Evolutionary conservation across 2,113 vertebrate genomes (phyloP).

Genomic region (Urocolius indicus): DNA sequence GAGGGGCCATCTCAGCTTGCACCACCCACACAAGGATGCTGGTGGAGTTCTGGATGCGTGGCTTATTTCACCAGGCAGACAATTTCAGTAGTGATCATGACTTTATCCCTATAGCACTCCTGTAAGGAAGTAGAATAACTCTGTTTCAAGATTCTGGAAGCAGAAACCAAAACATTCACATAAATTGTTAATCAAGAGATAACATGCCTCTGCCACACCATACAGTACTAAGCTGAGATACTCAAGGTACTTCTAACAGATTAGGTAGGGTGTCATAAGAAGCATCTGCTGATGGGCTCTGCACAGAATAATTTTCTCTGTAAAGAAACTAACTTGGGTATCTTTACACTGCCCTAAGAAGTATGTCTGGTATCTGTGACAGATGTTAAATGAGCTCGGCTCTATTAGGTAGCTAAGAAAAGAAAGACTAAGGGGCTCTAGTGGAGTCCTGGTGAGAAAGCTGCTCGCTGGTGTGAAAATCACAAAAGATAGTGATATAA

Average conservation of each 20-base stretch:
- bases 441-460: neutral
- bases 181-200: neutral
- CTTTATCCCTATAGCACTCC: neutral
- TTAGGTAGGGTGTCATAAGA: neutral
- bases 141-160: neutral
- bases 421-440: neutral
- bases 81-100: neutral
- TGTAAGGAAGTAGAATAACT: neutral
- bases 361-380: neutral
- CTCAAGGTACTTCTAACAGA: neutral
- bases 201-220: neutral
- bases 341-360: neutral
- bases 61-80: neutral
- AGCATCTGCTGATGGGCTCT: neutral
- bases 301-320: neutral
- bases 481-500: neutral
- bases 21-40: neutral
- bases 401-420: neutral
- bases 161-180: neutral
- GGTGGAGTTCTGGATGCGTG: neutral
- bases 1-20: neutral
- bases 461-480: neutral
- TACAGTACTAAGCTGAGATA: neutral
- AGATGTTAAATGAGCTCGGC: slow-evolving; percentile 35
- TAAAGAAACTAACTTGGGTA: neutral